Conservation (phyloP, 2,888 invertebrate genomes). For the Volucella bombylans region DNA sequence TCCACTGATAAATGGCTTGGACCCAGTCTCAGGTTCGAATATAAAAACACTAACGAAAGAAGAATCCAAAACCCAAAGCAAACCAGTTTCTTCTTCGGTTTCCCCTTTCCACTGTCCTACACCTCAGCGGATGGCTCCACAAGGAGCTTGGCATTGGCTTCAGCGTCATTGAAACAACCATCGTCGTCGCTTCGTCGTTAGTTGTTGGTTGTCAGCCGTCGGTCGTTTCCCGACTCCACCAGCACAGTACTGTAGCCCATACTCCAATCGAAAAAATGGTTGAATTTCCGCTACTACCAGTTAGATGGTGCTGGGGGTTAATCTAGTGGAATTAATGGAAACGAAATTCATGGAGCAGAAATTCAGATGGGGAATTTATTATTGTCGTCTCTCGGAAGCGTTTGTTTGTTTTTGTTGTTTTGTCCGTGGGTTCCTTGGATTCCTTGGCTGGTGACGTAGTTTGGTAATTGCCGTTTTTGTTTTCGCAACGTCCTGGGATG, state of each 20-base stretch:
- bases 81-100: slow-evolving; percentile 60
- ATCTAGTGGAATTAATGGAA: slow-evolving; percentile 83
- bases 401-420: slow-evolving; percentile 56
- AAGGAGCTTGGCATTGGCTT: slow-evolving; percentile 50
- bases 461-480: slow-evolving; percentile 66
- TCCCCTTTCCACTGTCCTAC: slow-evolving; percentile 18
- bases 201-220: neutral
- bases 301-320: slow-evolving; percentile 82
- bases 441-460: slow-evolving; percentile 63
- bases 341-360: slow-evolving; percentile 82
- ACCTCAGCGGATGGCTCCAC: slow-evolving; percentile 36
- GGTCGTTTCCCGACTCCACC: neutral
- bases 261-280: slow-evolving; percentile 67
- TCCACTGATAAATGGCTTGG: slow-evolving; percentile 1
- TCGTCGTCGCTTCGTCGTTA: slow-evolving; percentile 22
- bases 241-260: slow-evolving; percentile 47
- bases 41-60: slow-evolving; percentile 19
- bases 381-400: slow-evolving; percentile 56
- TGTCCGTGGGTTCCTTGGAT: slow-evolving; percentile 34
- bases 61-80: slow-evolving; percentile 38
- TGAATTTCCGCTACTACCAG: slow-evolving; percentile 77
- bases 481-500: slow-evolving; percentile 56
- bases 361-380: slow-evolving; percentile 76
- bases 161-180: slow-evolving; percentile 26
- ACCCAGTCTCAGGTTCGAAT: slow-evolving; percentile 27